A percentile compares a stretch with the other conserved stretches of the same genome.
Evolutionary conservation across 2,888 invertebrate genomes (phyloP).

Genomic region (Nymphalis urticae): DNA sequence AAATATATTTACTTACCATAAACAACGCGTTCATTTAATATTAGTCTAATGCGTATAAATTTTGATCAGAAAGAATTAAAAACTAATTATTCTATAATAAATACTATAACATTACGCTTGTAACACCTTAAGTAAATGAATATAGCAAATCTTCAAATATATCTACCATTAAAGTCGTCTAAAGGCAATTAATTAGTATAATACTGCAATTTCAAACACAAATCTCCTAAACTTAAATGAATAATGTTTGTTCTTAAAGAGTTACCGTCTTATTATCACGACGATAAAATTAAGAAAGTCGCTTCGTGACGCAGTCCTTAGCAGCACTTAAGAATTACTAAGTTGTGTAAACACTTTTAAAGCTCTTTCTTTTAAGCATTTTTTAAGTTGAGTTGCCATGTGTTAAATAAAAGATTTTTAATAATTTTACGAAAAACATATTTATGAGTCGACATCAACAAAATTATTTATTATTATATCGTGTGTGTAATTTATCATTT

Average conservation of each 20-base stretch:
- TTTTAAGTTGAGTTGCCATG: neutral
- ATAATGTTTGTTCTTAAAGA: slow-evolving; percentile 75
- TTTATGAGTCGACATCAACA: too few relatives aligned
- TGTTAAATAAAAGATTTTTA: slow-evolving; percentile 6
- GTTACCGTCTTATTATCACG: slow-evolving; percentile 72
- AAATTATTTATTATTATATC: too few relatives aligned
- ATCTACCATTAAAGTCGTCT: slow-evolving; percentile 69
- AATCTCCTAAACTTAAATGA: slow-evolving; percentile 75
- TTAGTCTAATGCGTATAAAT: too few relatives aligned
- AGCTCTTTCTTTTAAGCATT: slow-evolving; percentile 19
- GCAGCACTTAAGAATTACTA: slow-evolving; percentile 57
- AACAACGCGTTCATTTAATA: too few relatives aligned
- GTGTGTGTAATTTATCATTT: too few relatives aligned
- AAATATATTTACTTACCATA: too few relatives aligned
- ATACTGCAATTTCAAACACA: slow-evolving; percentile 75
- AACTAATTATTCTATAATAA: neutral
- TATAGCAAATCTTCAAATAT: slow-evolving; percentile 44
- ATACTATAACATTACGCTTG: neutral
- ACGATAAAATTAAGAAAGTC: slow-evolving; percentile 72
- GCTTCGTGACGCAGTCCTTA: slow-evolving; percentile 53
- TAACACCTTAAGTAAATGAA: slow-evolving; percentile 16
- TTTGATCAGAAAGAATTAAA: neutral
- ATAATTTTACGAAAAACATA: neutral
- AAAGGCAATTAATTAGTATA: slow-evolving; percentile 79
- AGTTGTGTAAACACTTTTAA: slow-evolving; percentile 52